A percentile compares a stretch with the other conserved stretches of the same genome.
Conservation (phyloP, 92 coral and sea anemone species). For the Zoanthus sansibaricus region DNA sequence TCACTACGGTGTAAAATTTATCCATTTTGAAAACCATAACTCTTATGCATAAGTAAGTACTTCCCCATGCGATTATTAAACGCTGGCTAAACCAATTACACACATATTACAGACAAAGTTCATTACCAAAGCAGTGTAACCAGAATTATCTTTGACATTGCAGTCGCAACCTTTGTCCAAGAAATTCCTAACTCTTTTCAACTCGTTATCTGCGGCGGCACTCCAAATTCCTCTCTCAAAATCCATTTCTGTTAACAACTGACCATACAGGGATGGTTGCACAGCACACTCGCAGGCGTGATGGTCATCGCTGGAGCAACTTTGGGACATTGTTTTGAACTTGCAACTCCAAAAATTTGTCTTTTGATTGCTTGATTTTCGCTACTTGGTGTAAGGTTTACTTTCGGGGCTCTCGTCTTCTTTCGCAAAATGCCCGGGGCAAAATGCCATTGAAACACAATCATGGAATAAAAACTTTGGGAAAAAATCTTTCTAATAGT, state of each 20-base stretch:
- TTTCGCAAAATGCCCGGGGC: too few relatives aligned
- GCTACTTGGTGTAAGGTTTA: background rate
- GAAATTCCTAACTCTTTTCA: conserved; percentile 61
- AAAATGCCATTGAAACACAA: too few relatives aligned
- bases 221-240: conserved; percentile 95
- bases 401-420: too few relatives aligned
- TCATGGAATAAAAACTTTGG: too few relatives aligned
- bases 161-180: conserved; percentile 82
- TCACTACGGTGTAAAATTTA: too few relatives aligned
- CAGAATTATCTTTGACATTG: conserved; percentile 79
- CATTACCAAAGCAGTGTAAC: conserved; percentile 90
- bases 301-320: conserved; percentile 27
- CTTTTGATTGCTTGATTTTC: background rate
- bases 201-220: conserved; percentile 88
- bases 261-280: conserved; percentile 67
- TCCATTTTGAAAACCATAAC: too few relatives aligned
- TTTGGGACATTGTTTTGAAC: background rate
- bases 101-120: background rate
- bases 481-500: too few relatives aligned
- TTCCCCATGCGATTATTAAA: too few relatives aligned
- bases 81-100: background rate
- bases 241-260: conserved; percentile 89
- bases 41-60: too few relatives aligned
- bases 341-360: background rate
- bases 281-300: conserved; percentile 72